These are phyloP conservation scores for Heterodera carotae DNA, from an alignment of 1,140 invertebrate genomes.

Conservation along the genomic window DNA sequence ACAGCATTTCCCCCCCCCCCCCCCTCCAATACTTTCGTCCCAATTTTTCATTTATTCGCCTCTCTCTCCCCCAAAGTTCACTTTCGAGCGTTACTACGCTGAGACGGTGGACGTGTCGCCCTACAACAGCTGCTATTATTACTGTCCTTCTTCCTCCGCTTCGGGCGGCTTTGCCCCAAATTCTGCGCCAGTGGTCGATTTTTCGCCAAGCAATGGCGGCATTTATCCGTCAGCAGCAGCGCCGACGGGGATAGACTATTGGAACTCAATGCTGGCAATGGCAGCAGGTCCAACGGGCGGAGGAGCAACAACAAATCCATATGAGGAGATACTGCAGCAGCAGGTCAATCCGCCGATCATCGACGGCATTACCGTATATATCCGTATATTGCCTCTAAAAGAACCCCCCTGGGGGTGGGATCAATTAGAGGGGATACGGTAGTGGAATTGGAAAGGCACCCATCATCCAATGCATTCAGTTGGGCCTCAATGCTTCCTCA, in stretches of 20 bases:
- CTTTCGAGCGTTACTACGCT: conserved; percentile 9
- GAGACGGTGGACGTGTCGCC: conserved; percentile 3
- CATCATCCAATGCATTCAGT: background rate
- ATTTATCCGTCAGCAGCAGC: background rate
- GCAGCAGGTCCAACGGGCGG: background rate
- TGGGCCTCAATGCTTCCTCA: background rate
- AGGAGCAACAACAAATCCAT: background rate
- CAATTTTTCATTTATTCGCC: too few relatives aligned
- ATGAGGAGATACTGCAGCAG: background rate
- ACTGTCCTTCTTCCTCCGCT: background rate
- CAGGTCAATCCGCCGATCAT: background rate
- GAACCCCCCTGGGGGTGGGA: too few relatives aligned
- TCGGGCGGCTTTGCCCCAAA: background rate
- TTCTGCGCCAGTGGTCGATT: background rate
- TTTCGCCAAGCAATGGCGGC: background rate
- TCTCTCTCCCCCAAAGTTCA: background rate
- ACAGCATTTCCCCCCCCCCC: too few relatives aligned
- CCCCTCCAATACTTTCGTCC: too few relatives aligned
- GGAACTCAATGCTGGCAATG: conserved; percentile 2
- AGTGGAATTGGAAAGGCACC: too few relatives aligned
- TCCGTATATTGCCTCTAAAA: too few relatives aligned
- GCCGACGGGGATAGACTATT: conserved; percentile 2
- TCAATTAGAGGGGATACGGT: too few relatives aligned
- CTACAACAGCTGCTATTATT: background rate
- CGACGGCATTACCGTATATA: too few relatives aligned